Base-by-base conservation (phyloP, 1,140 invertebrate species). In the Belonocnema kinseyi region DNA sequence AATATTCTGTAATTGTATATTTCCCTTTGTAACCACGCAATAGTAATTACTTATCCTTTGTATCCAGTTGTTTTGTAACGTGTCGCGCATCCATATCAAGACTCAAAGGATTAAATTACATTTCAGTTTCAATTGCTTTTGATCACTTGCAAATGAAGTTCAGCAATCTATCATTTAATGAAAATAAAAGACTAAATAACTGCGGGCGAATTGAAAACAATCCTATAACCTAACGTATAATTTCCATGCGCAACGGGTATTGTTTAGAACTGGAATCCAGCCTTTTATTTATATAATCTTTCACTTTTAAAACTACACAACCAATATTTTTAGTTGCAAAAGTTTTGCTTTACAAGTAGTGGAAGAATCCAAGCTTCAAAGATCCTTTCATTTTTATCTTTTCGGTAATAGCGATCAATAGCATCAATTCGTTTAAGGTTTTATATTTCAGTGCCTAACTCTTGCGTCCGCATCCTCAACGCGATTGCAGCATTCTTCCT, bases 401-500 rank as follows among this genome's bases (percentile, higher is more conserved):
- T 8, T 46, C 40, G 7, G 40, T 46, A 46, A 46, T 46, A 46
- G 40, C 40, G 17, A 21, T 58, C 56, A 58, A 58, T 58, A 58
- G 26, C 26, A 58, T 26, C 21, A 26, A 26, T 58, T 58, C 56
- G 17, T 19, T 58, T 21, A 26, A 58, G 11, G 19, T 58, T 58
- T 58, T 26, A 58, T 58, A 58, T 58, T 58, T 17, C 56, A 26
- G 21, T 26, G 17, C 56, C 56, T 58, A 58, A 11, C 56, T 58
- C 21, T 58, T 13, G 5, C 19, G 13, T 58, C 17, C 56, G 17
- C 56, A 58, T 58, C 56, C 19, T 14, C 56, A 58, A 58, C 71
- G 33, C 16, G 71, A 50, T 73, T 73, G 51, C 72, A 51, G 50
- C 72, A 51, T 73, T 50, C 33, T 58, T 58, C 56, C 56, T 58